phyloP scores from a whole-genome alignment of 1,140 invertebrate species.

The Cotesia typhae region DNA sequence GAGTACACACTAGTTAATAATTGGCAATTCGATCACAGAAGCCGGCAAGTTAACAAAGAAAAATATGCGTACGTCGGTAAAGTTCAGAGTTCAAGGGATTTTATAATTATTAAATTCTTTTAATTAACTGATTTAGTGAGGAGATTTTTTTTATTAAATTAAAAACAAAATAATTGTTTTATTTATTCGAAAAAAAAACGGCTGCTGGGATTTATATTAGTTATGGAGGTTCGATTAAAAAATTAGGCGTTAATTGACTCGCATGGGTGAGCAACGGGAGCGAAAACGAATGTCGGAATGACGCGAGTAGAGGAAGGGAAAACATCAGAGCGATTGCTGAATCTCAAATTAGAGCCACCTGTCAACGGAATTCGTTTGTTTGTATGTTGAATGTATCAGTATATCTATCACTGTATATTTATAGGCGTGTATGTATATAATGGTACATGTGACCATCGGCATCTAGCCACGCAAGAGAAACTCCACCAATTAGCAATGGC shows the following conservation, averaged over 20 bases:
- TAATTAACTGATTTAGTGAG: neutral
- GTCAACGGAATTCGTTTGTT: neutral
- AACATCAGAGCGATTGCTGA: conserved; percentile 19
- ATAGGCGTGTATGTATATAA: too few species aligned
- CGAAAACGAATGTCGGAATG: too few species aligned
- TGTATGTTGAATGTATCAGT: too few species aligned
- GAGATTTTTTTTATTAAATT: neutral
- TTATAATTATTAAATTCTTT: neutral
- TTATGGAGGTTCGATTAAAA: conserved; percentile 19
- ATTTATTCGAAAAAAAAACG: neutral
- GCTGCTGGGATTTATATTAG: neutral
- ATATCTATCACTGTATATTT: too few species aligned
- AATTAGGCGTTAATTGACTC: conserved; percentile 32
- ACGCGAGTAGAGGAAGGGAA: conserved; percentile 11
- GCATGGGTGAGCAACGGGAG: conserved; percentile 12
- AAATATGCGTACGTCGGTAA: too few species aligned
- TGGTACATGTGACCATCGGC: conserved; percentile 6
- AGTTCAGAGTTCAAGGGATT: too few species aligned
- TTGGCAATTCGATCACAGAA: conserved; percentile 17
- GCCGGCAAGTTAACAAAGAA: too few species aligned
- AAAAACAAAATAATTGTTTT: neutral
- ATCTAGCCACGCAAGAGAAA: conserved; percentile 35
- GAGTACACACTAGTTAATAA: conserved; percentile 15
- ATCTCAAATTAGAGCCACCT: conserved; percentile 13
- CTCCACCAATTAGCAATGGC: conserved; percentile 50